Evolutionary conservation across 2,797 vertebrate genomes (phyloP), one percentile per base, ranked within the genome.

Genomic region (Pyrrhura leucotis): DNA sequence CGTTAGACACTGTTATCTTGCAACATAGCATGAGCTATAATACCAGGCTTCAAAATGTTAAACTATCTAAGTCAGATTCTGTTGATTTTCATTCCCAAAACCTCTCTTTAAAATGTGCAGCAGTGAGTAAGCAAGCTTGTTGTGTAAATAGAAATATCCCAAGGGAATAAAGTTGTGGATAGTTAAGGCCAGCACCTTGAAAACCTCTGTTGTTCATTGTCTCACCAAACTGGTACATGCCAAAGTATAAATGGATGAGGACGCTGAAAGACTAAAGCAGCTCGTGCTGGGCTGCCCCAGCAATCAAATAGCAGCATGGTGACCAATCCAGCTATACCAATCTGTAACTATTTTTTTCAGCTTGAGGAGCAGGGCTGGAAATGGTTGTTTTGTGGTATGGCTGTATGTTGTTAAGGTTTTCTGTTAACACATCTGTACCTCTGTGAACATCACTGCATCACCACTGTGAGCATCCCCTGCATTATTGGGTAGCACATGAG

Each of bases 281-380:
- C 10, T 53, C 68, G 44, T 31, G 29, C n/a, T 4, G 17, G 68
- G 33, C 59, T 73, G 16, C 19, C 13, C n/a, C 61, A 67, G 42
- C 31, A 88, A 22, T 3, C 6, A 42, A 58, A 81, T 2, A 72
- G 25, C 2, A 9, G 5, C 0, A 0, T n/a, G 25, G 26, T 54
- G 42, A 87, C 28, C 31, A 72, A 25, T 33, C 17, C 54, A 68
- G 33, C 12, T 19, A 26, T 4, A 25, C 7, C 50, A 62, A 12
- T 23, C 31, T 2, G n/a, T n/a, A 75, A 54, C 9, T 71, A 1
- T 12, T 31, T 77, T 40, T 53, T 59, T 66, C 62, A 53, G n/a
- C 23, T 39, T 29, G 35, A 53, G 39, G 21, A 86, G 15, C 39
- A 87, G 45, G 63, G 35, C 35, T 90, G 63, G 59, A 54, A 89